Evolutionary conservation across 2,888 invertebrate species (phyloP).

Genomic region (Pollenia angustigena): DNA sequence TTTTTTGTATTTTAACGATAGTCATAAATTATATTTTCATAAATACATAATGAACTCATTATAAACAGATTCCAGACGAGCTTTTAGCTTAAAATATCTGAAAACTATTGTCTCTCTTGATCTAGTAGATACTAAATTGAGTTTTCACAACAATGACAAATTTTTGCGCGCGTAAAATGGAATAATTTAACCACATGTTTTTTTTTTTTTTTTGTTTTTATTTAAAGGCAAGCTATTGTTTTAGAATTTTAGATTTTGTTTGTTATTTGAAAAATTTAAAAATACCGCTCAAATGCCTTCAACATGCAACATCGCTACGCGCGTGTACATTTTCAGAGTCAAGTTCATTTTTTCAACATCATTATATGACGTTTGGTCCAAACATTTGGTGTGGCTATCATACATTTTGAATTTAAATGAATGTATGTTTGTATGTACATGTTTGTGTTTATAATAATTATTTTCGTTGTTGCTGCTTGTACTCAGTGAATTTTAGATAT

Average conservation of each 20-base stretch:
- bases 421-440: background rate
- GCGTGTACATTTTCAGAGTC: slow-evolving; percentile 67
- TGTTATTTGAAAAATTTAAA: slow-evolving; percentile 36
- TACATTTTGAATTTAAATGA: background rate
- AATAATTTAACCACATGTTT: slow-evolving; percentile 66
- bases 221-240: slow-evolving; percentile 17
- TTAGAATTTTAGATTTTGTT: slow-evolving; percentile 6
- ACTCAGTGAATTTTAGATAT: slow-evolving; percentile 41
- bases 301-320: slow-evolving; percentile 55
- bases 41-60: slow-evolving; percentile 70
- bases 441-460: background rate
- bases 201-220: background rate
- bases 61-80: slow-evolving; percentile 38
- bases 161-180: slow-evolving; percentile 49
- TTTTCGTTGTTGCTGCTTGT: slow-evolving; percentile 32
- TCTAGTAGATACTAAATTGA: background rate
- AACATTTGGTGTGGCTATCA: slow-evolving; percentile 35
- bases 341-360: slow-evolving; percentile 60
- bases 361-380: slow-evolving; percentile 53
- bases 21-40: slow-evolving; percentile 63
- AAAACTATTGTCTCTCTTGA: slow-evolving; percentile 10
- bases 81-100: slow-evolving; percentile 10
- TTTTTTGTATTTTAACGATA: slow-evolving; percentile 3
- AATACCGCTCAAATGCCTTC: slow-evolving; percentile 63
- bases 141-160: slow-evolving; percentile 54